Percentiles rank a stretch among this genome's conserved stretches.
Evolutionary conservation across 2,113 vertebrate genomes (phyloP).

Genomic region (Lepus timidus): DNA sequence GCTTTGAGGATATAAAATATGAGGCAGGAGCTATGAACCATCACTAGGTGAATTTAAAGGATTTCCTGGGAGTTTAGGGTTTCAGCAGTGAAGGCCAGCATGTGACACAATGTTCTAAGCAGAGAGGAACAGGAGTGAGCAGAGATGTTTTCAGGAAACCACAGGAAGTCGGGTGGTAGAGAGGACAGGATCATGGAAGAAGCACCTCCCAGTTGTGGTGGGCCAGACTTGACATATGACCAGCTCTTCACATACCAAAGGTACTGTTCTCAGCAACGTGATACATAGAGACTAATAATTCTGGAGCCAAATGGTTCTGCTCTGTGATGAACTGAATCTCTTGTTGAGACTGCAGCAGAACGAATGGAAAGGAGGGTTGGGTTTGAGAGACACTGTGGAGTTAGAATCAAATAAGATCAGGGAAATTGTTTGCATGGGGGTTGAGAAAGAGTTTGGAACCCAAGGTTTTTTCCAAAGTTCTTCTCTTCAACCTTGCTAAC

Average conservation of each 20-base stretch:
- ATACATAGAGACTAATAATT: not conserved
- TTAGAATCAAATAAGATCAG: not conserved
- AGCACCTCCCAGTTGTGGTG: not conserved
- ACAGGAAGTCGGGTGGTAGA: not conserved
- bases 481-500: slow-evolving; percentile 17
- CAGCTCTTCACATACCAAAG: not conserved
- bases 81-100: not conserved
- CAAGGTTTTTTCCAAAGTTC: not conserved
- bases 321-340: not conserved
- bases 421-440: not conserved
- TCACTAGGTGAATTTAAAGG: not conserved
- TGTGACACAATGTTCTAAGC: not conserved
- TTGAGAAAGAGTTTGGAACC: not conserved
- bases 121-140: not conserved
- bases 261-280: not conserved
- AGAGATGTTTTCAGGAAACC: not conserved
- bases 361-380: not conserved
- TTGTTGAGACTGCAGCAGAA: not conserved
- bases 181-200: not conserved
- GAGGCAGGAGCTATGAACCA: slow-evolving; percentile 32
- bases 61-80: not conserved
- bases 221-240: not conserved
- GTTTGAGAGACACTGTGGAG: not conserved
- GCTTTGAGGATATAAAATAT: not conserved
- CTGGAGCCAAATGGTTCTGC: not conserved